Conservation (phyloP, 1,140 invertebrate genomes). For the Hylaeus volcanicus region DNA sequence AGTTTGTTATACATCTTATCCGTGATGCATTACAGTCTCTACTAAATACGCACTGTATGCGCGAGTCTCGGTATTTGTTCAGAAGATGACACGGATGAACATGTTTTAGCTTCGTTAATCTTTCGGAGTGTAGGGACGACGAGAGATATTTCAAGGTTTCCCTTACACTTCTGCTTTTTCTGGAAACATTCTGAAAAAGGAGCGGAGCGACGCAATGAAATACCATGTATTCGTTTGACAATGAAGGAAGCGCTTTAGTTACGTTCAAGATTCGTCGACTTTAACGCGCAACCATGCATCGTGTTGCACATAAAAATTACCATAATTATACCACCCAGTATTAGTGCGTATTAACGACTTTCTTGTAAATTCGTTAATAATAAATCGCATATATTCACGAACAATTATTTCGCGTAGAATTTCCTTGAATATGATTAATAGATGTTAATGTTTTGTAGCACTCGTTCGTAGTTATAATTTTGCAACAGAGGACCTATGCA, state of each 20-base stretch:
- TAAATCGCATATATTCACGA: constrained; percentile 47
- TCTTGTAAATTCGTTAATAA: constrained; percentile 61
- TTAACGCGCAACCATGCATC: neutral
- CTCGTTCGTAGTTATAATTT: constrained; percentile 54
- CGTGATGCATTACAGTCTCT: neutral
- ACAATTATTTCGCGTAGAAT: constrained; percentile 20
- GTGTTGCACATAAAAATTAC: neutral
- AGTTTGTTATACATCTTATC: constrained; percentile 23
- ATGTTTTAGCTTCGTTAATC: constrained; percentile 1
- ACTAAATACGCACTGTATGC: constrained; percentile 1
- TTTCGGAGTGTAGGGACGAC: neutral
- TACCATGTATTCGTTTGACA: constrained; percentile 15
- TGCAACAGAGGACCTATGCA: constrained; percentile 71
- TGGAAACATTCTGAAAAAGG: constrained; percentile 1
- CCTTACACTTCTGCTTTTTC: neutral
- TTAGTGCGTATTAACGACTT: constrained; percentile 59
- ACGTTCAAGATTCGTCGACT: neutral
- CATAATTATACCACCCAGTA: constrained; percentile 54
- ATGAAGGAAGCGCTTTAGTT: neutral
- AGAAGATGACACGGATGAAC: neutral
- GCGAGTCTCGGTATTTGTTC: neutral
- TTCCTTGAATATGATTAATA: neutral
- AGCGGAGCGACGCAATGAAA: constrained; percentile 4
- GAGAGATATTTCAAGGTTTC: neutral
- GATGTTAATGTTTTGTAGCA: neutral